These are phyloP conservation scores for Sebastes paucispinis DNA, from an alignment of 2,797 vertebrate species.

Conservation along the genomic window DNA sequence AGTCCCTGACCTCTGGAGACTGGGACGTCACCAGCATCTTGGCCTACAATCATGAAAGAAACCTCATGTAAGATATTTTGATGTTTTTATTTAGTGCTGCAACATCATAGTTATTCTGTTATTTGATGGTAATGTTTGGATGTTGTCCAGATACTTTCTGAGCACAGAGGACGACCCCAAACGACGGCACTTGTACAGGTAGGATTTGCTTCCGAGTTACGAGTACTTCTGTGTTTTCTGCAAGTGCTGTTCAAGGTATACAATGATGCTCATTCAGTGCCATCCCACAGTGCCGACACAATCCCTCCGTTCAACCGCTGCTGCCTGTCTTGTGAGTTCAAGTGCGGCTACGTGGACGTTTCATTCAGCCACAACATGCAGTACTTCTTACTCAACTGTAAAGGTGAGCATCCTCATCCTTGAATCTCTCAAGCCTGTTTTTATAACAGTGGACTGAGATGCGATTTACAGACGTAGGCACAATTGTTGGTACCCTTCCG, in stretches of 20 bases:
- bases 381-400: constrained; percentile 92
- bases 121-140: not conserved
- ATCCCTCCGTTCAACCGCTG: constrained; percentile 92
- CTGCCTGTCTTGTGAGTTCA: constrained; percentile 94
- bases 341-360: constrained; percentile 92
- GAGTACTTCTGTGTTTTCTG: not conserved
- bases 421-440: not conserved
- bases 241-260: not conserved
- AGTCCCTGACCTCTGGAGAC: constrained; percentile 94
- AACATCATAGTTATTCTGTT: not conserved
- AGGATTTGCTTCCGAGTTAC: not conserved
- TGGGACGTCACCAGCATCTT: constrained; percentile 97
- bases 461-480: too few relatives aligned
- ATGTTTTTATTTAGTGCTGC: not conserved
- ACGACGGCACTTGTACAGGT: constrained; percentile 95
- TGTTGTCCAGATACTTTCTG: constrained; percentile 90
- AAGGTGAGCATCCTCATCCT: constrained; percentile 83
- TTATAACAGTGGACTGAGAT: not conserved
- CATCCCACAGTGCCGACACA: constrained; percentile 87
- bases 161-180: constrained; percentile 95
- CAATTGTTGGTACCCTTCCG: too few relatives aligned
- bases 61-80: constrained; percentile 88
- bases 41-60: constrained; percentile 88
- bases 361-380: constrained; percentile 89
- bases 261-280: not conserved